A percentile compares a stretch with the other conserved stretches of the same genome.
phyloP scores from a whole-genome alignment of 2,797 vertebrate species.

The Erpetoichthys calabaricus region DNA sequence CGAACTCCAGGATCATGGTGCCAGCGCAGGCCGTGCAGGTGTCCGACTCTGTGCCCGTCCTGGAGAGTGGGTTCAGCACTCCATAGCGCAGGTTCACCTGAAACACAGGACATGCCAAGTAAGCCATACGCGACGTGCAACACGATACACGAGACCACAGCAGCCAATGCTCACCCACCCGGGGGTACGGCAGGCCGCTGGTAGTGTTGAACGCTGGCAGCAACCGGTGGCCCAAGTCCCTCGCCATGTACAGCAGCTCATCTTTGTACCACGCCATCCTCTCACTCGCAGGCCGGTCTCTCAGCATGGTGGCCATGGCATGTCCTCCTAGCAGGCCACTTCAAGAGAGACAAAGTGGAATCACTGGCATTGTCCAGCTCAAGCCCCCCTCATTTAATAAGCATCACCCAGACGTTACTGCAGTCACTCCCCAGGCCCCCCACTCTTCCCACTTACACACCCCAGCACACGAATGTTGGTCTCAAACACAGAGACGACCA shows the following conservation, averaged over 20 bases:
- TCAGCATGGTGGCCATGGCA: conserved; percentile 57
- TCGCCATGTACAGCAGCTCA: conserved; percentile 62
- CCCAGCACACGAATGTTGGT: conserved; percentile 69
- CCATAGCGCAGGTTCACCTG: conserved; percentile 65
- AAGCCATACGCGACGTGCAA: neutral
- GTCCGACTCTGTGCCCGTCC: conserved; percentile 62
- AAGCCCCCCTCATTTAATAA: neutral
- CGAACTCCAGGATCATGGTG: conserved; percentile 69
- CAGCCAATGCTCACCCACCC: conserved; percentile 30
- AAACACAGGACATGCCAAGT: neutral
- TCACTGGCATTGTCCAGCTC: no score
- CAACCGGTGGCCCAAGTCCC: conserved; percentile 57
- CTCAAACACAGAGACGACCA: conserved; percentile 69
- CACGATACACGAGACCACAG: neutral
- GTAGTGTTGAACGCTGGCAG: conserved; percentile 70
- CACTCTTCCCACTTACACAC: conserved; percentile 23
- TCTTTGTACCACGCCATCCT: conserved; percentile 60
- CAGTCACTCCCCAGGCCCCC: neutral
- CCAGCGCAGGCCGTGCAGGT: conserved; percentile 70
- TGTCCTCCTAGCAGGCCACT: conserved; percentile 63
- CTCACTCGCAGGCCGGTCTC: conserved; percentile 33
- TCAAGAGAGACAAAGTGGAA: neutral
- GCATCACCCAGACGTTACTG: neutral
- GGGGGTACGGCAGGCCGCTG: conserved; percentile 67
- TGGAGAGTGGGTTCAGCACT: conserved; percentile 53